These are phyloP conservation scores for Caerostris darwini DNA, from an alignment of 1,140 invertebrate species.

Conservation along the genomic window DNA sequence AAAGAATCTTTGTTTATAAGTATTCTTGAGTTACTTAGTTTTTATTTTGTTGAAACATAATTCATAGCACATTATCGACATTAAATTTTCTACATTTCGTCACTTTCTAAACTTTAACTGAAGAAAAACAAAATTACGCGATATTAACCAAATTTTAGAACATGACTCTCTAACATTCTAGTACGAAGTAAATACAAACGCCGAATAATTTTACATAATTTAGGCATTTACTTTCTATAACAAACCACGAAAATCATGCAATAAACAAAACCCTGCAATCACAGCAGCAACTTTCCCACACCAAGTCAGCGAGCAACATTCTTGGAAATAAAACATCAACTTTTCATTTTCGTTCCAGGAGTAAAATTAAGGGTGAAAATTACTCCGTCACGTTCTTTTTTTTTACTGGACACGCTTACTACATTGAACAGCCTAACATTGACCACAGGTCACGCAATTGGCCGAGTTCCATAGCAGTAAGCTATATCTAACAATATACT, in stretches of 20 bases:
- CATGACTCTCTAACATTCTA: background rate
- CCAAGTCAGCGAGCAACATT: background rate
- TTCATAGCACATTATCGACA: too few relatives aligned
- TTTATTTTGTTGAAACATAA: too few relatives aligned
- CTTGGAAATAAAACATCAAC: background rate
- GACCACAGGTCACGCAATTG: constrained; percentile 70
- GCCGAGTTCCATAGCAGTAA: constrained; percentile 33
- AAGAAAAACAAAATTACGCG: too few relatives aligned
- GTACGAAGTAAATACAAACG: too few relatives aligned
- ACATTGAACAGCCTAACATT: constrained; percentile 57
- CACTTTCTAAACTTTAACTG: too few relatives aligned
- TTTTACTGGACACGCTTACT: background rate
- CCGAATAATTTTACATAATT: background rate
- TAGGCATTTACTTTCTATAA: background rate
- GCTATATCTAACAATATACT: background rate
- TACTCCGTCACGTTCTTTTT: constrained; percentile 20
- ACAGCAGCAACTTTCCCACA: background rate
- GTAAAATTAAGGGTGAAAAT: constrained; percentile 17
- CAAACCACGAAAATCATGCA: background rate
- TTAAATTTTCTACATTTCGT: too few relatives aligned
- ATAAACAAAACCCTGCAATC: background rate
- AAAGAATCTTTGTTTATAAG: too few relatives aligned
- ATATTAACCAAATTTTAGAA: background rate
- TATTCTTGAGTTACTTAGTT: too few relatives aligned
- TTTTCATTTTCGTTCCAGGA: background rate